phyloP scores from a whole-genome alignment of 1,140 invertebrate species.

The Zaprionus taronus region DNA sequence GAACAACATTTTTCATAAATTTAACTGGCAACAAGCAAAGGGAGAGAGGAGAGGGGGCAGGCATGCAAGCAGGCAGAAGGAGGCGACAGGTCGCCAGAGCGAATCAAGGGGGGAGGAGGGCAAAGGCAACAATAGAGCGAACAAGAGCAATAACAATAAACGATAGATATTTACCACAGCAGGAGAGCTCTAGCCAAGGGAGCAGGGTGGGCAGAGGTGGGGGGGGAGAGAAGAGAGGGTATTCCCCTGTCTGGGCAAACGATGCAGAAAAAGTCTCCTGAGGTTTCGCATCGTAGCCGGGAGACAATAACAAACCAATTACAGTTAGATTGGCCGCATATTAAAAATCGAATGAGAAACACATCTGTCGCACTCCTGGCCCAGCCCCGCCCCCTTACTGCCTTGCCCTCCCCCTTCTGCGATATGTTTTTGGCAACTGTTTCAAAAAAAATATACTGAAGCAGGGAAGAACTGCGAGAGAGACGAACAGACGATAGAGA shows the following conservation, averaged over 20 bases:
- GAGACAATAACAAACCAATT: conserved; percentile 84
- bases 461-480: background rate
- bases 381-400: conserved; percentile 18
- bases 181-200: conserved; percentile 41
- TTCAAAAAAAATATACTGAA: conserved; percentile 57
- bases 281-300: conserved; percentile 56
- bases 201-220: conserved; percentile 19
- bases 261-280: conserved; percentile 61
- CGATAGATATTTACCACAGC: conserved; percentile 82
- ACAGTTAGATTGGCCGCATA: conserved; percentile 84
- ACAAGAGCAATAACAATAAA: conserved; percentile 83
- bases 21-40: conserved; percentile 59
- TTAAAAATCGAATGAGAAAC: conserved; percentile 85
- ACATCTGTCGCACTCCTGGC: conserved; percentile 76
- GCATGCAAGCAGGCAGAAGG: conserved; percentile 14
- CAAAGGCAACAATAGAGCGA: conserved; percentile 77
- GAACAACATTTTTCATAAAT: conserved; percentile 84
- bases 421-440: conserved; percentile 73
- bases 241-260: conserved; percentile 13
- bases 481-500: background rate
- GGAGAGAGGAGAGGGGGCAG: background rate
- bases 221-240: background rate
- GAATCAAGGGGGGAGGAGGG: conserved; percentile 21
- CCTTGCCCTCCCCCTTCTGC: conserved; percentile 11
- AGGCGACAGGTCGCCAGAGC: conserved; percentile 33